Base-by-base conservation (phyloP, 2,888 invertebrate genomes). In the Dasypogon diadema region DNA sequence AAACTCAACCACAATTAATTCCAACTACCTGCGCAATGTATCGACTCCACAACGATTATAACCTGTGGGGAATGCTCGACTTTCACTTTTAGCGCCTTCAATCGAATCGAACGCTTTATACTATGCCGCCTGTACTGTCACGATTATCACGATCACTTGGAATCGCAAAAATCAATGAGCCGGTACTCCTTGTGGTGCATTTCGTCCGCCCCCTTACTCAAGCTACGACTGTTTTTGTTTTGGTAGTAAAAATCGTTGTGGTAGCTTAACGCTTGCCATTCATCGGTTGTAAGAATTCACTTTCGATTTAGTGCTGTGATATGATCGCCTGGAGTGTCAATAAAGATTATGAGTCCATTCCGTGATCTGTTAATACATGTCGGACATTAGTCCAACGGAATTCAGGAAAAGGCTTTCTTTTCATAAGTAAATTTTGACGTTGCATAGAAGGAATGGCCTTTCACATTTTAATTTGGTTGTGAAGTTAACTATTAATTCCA, bases 51-150 rank as follows among this genome's bases (percentile, higher is more conserved):
- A 12, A 42, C n/a, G 6, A n/a, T 12, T 42, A 3, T 8, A 6
- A 42, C n/a, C 12, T 42, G 42, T 12, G n/a, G 8, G n/a, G 42
- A 42, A 42, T 42, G 42, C n/a, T 12, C n/a, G 12, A 51, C 51
- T 51, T 51, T 51, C 51, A 51, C 51, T 51, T 51, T 51, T 51
- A 21, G 51, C 51, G 51, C 51, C 51, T 51, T 42, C 18, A 51
- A 51, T 16, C 16, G n/a, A 12, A 12, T 51, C 12, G 51, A 51
- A 18, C 18, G 51, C 51, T 51, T 51, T 51, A 51, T 51, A 51
- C 12, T 16, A 8, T 51, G 51, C 51, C 51, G 51, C 51, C 51
- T 1, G 2, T n/a, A 42, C 42, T 42, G 42, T 42, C 42, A 42
- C 42, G 42, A 42, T 12, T 12, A 42, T 42, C 42, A 21, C 51